Percentiles rank a stretch among this genome's conserved stretches.
phyloP scores from a whole-genome alignment of 2,113 vertebrate genomes.

The human region DNA sequence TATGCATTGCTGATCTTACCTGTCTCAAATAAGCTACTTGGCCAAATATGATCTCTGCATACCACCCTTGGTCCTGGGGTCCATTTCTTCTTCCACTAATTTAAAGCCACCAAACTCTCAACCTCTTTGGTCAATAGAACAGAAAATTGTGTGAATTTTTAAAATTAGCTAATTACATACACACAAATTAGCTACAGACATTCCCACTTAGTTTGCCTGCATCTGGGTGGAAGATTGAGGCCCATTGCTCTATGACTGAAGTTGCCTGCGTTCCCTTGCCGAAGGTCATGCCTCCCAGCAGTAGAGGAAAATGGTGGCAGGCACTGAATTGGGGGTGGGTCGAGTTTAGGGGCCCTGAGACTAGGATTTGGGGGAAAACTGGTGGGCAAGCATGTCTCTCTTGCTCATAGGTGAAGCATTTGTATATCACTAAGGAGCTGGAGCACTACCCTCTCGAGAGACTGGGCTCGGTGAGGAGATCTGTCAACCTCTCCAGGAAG shows the following conservation, averaged over 20 bases:
- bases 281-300: background rate
- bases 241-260: background rate
- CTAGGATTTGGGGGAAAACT: background rate
- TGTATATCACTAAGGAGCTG: slow-evolving; percentile 92
- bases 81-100: background rate
- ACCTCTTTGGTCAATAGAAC: background rate
- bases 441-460: slow-evolving; percentile 89
- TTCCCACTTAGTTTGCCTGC: background rate
- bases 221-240: background rate
- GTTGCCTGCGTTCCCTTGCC: background rate
- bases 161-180: background rate
- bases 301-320: background rate
- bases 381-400: background rate
- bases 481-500: slow-evolving; percentile 89
- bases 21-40: background rate
- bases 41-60: background rate
- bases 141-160: background rate
- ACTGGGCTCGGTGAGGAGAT: slow-evolving; percentile 89
- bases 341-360: background rate
- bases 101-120: background rate
- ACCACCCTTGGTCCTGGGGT: background rate
- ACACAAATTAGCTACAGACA: background rate
- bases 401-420: slow-evolving; percentile 90
- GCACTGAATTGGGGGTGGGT: rapidly evolving
- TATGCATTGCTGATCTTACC: background rate